Conservation (phyloP, 2,888 invertebrate genomes). For the Ectropis crepuscularia region DNA sequence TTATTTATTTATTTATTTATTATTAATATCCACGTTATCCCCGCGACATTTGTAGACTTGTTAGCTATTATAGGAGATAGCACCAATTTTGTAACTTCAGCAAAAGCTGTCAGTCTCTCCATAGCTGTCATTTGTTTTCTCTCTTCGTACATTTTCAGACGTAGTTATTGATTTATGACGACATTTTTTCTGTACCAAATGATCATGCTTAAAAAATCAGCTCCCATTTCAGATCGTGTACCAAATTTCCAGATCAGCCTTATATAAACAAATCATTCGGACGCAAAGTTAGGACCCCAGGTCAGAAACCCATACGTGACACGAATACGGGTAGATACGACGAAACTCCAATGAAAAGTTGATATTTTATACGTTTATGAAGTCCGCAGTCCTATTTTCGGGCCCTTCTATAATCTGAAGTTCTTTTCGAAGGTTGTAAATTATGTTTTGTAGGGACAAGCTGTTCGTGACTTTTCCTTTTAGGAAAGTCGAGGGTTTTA, state of each 20-base stretch:
- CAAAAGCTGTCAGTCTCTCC: too few relatives aligned
- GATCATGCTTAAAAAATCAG: neutral
- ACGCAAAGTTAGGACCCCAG: slow-evolving; percentile 13
- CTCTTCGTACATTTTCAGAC: too few relatives aligned
- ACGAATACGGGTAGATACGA: slow-evolving; percentile 7
- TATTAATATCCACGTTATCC: too few relatives aligned
- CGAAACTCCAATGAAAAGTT: slow-evolving; percentile 24
- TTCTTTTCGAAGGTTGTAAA: slow-evolving; percentile 13
- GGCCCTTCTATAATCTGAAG: slow-evolving; percentile 14
- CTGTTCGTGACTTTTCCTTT: neutral
- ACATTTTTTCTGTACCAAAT: too few relatives aligned
- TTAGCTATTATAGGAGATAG: too few relatives aligned
- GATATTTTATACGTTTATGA: slow-evolving; percentile 28
- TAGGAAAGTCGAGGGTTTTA: neutral
- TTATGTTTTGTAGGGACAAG: slow-evolving; percentile 6
- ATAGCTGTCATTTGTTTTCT: too few relatives aligned
- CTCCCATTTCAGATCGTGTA: neutral
- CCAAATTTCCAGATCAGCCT: slow-evolving; percentile 14
- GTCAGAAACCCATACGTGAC: slow-evolving; percentile 26
- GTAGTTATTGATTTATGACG: too few relatives aligned
- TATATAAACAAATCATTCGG: slow-evolving; percentile 29
- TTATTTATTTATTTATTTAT: too few relatives aligned
- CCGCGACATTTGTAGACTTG: too few relatives aligned
- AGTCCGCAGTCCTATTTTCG: slow-evolving; percentile 11
- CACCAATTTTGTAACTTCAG: too few relatives aligned